Conservation (phyloP, 2,888 invertebrate species). For the Patella depressa region DNA sequence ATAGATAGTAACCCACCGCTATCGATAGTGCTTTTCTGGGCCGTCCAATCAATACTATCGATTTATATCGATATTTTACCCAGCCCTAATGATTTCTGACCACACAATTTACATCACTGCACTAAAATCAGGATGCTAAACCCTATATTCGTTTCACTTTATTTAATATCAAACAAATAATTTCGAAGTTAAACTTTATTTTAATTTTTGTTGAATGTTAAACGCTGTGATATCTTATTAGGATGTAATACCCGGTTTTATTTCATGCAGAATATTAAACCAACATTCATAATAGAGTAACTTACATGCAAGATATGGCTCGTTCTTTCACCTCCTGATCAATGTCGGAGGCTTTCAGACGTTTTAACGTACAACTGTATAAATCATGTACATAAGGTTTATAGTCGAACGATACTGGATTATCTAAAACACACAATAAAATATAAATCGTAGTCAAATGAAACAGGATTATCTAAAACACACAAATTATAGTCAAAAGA, state of each 20-base stretch:
- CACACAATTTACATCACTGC: too few relatives aligned
- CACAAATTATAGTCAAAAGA: conserved; percentile 78
- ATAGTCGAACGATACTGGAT: conserved; percentile 77
- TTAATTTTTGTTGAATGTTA: too few relatives aligned
- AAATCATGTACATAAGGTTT: conserved; percentile 81
- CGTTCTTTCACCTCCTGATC: conserved; percentile 99
- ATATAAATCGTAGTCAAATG: conserved; percentile 78
- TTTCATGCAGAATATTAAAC: too few relatives aligned
- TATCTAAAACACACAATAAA: conserved; percentile 42
- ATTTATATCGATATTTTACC: too few relatives aligned
- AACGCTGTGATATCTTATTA: background rate
- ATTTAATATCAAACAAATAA: too few relatives aligned
- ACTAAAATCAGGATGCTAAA: too few relatives aligned
- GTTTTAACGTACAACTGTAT: conserved; percentile 86
- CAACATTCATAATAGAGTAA: conserved; percentile 7
- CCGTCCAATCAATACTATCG: too few relatives aligned
- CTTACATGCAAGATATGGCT: conserved; percentile 91
- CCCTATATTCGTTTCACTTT: too few relatives aligned
- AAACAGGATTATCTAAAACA: conserved; percentile 46
- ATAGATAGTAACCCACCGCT: too few relatives aligned
- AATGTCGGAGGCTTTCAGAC: conserved; percentile 94
- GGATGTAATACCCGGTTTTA: background rate
- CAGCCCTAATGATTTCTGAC: too few relatives aligned
- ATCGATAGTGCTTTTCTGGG: too few relatives aligned
- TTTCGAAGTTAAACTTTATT: too few relatives aligned